These are phyloP conservation scores for Pycnomerus fuliginosus DNA, from an alignment of 2,888 invertebrate species.

Conservation along the genomic window DNA sequence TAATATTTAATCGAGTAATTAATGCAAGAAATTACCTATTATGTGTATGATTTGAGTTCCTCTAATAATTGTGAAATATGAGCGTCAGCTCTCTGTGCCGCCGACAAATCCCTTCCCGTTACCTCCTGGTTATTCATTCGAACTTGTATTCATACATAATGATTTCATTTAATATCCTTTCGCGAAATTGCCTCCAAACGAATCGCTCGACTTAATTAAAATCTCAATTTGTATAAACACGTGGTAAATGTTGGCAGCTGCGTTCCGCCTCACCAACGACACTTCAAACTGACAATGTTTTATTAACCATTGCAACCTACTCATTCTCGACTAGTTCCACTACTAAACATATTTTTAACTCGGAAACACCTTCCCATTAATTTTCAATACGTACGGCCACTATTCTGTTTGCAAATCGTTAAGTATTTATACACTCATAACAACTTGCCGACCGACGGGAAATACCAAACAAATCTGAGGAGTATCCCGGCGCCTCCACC, in stretches of 20 bases:
- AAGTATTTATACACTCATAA: too few relatives aligned
- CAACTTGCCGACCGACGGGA: too few relatives aligned
- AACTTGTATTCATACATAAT: conserved; percentile 39
- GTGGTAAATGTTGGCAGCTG: conserved; percentile 8
- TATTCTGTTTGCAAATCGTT: too few relatives aligned
- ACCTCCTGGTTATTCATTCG: conserved; percentile 26
- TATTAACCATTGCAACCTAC: conserved; percentile 11
- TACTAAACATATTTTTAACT: too few relatives aligned
- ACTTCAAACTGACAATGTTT: conserved; percentile 5
- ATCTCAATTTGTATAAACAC: conserved; percentile 32
- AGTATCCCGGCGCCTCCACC: too few relatives aligned
- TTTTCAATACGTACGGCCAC: too few relatives aligned
- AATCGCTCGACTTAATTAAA: conserved; percentile 37
- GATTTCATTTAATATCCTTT: conserved; percentile 39
- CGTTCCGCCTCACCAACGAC: conserved; percentile 6
- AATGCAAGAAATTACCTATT: conserved; percentile 58
- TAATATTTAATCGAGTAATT: conserved; percentile 57
- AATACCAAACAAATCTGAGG: too few relatives aligned
- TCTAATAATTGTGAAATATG: conserved; percentile 55
- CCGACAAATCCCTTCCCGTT: conserved; percentile 24
- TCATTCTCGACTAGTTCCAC: too few relatives aligned
- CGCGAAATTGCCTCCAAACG: conserved; percentile 37
- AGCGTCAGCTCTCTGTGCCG: conserved; percentile 37
- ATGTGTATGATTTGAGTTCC: conserved; percentile 55
- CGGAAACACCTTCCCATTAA: too few relatives aligned